A percentile compares a stretch with the other conserved stretches of the same genome.
phyloP scores from a whole-genome alignment of 2,113 vertebrate species.

The Centropus bengalensis region DNA sequence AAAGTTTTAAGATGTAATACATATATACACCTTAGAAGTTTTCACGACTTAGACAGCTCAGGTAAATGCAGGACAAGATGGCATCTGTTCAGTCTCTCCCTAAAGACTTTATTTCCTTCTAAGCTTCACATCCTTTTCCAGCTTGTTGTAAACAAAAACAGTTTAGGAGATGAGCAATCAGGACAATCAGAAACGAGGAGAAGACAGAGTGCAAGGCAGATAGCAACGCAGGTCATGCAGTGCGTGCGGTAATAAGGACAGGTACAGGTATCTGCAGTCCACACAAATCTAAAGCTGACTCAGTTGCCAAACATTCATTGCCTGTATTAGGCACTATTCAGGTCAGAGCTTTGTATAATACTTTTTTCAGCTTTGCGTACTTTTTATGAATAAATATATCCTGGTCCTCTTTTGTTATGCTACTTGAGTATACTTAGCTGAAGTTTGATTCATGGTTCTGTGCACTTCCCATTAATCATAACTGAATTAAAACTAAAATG shows the following conservation, averaged over 20 bases:
- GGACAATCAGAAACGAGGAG: background rate
- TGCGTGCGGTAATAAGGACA: rapidly evolving
- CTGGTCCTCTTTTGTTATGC: background rate
- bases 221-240: background rate
- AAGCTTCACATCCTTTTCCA: background rate
- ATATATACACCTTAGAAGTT: background rate
- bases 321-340: background rate
- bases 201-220: background rate
- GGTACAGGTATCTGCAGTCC: background rate
- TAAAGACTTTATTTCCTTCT: rapidly evolving
- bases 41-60: background rate
- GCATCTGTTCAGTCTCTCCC: background rate
- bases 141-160: background rate
- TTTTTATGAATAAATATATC: background rate
- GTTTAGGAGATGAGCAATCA: background rate
- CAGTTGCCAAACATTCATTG: background rate
- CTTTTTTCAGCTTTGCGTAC: background rate
- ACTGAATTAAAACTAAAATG: background rate
- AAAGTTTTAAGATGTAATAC: background rate
- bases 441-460: background rate
- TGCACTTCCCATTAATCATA: background rate
- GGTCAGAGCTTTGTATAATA: background rate
- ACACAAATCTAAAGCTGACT: background rate
- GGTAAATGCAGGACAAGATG: background rate
- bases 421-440: background rate